Conservation (phyloP, 2,113 vertebrate genomes). For the Nesoenas mayeri region DNA sequence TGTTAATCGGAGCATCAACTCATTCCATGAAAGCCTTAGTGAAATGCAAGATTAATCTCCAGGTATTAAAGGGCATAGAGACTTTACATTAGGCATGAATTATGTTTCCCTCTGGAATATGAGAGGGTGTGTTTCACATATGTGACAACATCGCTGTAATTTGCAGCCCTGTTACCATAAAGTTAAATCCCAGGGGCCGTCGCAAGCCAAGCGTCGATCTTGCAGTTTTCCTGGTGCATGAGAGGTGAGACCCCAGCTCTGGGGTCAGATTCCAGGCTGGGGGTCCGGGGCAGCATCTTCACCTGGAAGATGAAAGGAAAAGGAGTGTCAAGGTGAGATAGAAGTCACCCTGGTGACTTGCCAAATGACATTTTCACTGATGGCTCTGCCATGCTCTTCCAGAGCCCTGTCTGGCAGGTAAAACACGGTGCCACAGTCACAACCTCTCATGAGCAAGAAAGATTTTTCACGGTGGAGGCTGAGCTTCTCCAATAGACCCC, state of each 20-base stretch:
- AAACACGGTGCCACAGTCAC: background rate
- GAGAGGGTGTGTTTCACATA: background rate
- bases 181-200: background rate
- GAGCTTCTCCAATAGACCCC: accelerated
- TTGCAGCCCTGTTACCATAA: background rate
- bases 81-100: background rate
- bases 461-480: background rate
- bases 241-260: background rate
- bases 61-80: conserved; percentile 15
- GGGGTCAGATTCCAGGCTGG: background rate
- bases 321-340: background rate
- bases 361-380: background rate
- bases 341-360: background rate
- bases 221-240: background rate
- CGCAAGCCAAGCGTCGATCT: background rate
- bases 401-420: background rate
- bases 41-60: conserved; percentile 24
- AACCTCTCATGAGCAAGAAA: background rate
- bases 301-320: background rate
- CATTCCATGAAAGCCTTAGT: background rate
- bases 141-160: background rate
- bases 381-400: background rate
- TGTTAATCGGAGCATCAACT: background rate
- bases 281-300: background rate
- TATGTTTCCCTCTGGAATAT: background rate